Evolutionary conservation across 1,140 invertebrate genomes (phyloP), one percentile per base, ranked within the genome.

Genomic region (Conus betulinus): DNA sequence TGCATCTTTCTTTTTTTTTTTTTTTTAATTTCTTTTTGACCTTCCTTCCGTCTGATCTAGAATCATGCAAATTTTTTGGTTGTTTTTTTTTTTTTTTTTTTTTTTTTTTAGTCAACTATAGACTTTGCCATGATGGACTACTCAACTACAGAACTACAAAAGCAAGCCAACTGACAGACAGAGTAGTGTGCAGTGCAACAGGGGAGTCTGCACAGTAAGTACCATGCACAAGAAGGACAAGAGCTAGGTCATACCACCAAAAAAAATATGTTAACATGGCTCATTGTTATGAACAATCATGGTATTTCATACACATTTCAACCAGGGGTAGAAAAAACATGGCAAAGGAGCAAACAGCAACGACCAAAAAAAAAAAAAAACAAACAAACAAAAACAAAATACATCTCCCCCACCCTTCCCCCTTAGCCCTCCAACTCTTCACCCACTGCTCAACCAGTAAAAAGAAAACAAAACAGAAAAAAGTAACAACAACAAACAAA

Each of bases 81-180:
- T 39, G 39, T 39, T 74, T 25, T 74, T 25, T 74, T 39, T 25
- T 71, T 71, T 71, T 71, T 74, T 74, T 20, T 20, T 74, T 74
- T 74, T 74, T 20, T 55, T 83, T 55, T 13, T 20, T 57, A n/a
- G 6, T 83, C 25, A 25, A 17, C 10, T 8, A 83, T 25, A 39
- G 39, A 39, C 39, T 39, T 39, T 39, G 13, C 15, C 79, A 51
- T 76, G 13, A 15, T 2, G 10, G 20, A 63, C 82, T 84, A 84
- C 10, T 25, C 23, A 84, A 55, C 53, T 84, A 84, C 57, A 84
- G 20, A 11, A 84, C 82, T 84, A 84, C 82, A 84, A 84, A 83
- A 84, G 82, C 82, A 84, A 84, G 81, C 27, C 23, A 67, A 63
- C 11, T 52, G n/a, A 84, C 82, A 63, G 5, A 63, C 0, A 71